Conservation (phyloP, 2,888 invertebrate genomes). For the Cheilosia grossa region DNA sequence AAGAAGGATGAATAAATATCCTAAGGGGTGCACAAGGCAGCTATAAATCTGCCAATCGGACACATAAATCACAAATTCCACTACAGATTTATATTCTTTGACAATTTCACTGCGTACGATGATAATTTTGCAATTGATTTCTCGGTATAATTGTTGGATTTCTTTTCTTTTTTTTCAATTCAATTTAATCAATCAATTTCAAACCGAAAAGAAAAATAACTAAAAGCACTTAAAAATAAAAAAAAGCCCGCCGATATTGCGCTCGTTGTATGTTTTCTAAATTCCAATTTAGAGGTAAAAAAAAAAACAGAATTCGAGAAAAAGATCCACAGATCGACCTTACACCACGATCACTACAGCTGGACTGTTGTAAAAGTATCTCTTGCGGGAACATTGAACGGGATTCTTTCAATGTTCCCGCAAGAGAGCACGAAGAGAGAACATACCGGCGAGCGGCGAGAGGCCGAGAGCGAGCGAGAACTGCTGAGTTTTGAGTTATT, state of each 20-base stretch:
- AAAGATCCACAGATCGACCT: slow-evolving; percentile 53
- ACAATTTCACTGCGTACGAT: slow-evolving; percentile 42
- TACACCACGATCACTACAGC: slow-evolving; percentile 64
- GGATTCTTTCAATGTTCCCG: slow-evolving; percentile 33
- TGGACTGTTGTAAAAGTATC: slow-evolving; percentile 61
- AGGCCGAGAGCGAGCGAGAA: too few species aligned
- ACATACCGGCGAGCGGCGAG: slow-evolving; percentile 52
- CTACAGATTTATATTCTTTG: slow-evolving; percentile 44
- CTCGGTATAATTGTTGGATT: slow-evolving; percentile 36
- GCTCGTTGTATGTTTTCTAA: slow-evolving; percentile 16
- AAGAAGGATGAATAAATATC: slow-evolving; percentile 54
- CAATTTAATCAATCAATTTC: slow-evolving; percentile 47
- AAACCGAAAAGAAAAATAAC: slow-evolving; percentile 8
- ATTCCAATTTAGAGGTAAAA: slow-evolving; percentile 37
- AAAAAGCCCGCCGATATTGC: slow-evolving; percentile 50
- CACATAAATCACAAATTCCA: slow-evolving; percentile 71
- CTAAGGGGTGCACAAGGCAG: slow-evolving; percentile 45
- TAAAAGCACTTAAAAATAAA: slow-evolving; percentile 4
- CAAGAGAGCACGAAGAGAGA: slow-evolving; percentile 23
- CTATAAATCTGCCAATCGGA: slow-evolving; percentile 67
- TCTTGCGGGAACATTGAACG: slow-evolving; percentile 40
- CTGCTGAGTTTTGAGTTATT: not conserved
- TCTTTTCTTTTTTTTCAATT: slow-evolving; percentile 15
- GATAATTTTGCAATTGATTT: slow-evolving; percentile 34
- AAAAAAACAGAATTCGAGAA: slow-evolving; percentile 2